Evolutionary conservation across 2,113 vertebrate species (phyloP).

Genomic region (Atlantisia rogersi): DNA sequence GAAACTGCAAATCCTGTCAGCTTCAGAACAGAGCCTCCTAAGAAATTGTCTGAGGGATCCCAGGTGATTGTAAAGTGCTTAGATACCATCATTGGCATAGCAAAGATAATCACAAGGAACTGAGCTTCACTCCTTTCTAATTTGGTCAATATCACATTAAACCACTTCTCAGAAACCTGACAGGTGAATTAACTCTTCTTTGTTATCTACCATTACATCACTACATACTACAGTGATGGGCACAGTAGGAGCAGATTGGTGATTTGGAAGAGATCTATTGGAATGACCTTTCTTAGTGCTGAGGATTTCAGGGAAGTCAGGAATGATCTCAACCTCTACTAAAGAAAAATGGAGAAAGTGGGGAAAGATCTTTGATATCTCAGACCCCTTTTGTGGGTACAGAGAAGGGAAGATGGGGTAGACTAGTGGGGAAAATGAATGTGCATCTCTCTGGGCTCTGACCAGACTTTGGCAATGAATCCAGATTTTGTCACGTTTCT

Average conservation of each 20-base stretch:
- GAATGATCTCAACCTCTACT: not conserved
- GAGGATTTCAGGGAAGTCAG: not conserved
- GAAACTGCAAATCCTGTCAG: not conserved
- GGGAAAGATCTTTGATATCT: not conserved
- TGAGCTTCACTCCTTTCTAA: not conserved
- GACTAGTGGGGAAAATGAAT: not conserved
- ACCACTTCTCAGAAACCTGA: not conserved
- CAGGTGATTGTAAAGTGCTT: slow-evolving; percentile 50
- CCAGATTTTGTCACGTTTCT: not conserved
- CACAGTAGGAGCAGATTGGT: not conserved
- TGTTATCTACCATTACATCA: not conserved
- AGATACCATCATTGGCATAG: not conserved
- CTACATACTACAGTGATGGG: not conserved
- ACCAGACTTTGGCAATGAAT: slow-evolving; percentile 58
- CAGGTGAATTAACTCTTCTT: not conserved
- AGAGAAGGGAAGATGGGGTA: not conserved
- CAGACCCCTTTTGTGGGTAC: not conserved
- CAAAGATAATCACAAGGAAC: not conserved
- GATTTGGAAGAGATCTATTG: not conserved
- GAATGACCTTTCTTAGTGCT: not conserved
- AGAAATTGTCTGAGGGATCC: not conserved
- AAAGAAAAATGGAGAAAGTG: not conserved
- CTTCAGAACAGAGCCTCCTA: not conserved
- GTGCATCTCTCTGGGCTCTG: slow-evolving; percentile 10
- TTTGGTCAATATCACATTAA: not conserved